Percentiles rank a stretch among this genome's conserved stretches.
Evolutionary conservation across 2,888 invertebrate species (phyloP).

Genomic region (Bruchidius siliquastri): DNA sequence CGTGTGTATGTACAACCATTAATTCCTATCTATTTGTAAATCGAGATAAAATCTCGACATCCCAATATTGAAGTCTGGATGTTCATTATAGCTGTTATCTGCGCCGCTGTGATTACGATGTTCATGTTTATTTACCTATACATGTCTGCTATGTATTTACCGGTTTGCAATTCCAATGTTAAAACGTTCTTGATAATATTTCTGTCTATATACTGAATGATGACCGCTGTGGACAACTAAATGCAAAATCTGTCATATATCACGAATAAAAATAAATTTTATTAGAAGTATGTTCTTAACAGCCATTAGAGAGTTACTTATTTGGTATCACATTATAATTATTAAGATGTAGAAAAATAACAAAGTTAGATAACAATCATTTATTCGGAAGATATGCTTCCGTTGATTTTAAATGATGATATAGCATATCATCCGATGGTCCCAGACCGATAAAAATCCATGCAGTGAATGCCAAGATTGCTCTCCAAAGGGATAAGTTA

Average conservation of each 20-base stretch:
- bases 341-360: slow-evolving; percentile 1
- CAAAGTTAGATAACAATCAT: slow-evolving; percentile 18
- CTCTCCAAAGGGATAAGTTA: slow-evolving; percentile 58
- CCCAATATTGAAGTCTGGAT: too few relatives aligned
- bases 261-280: not conserved
- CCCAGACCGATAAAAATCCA: slow-evolving; percentile 56
- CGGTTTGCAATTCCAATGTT: too few relatives aligned
- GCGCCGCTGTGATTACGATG: too few relatives aligned
- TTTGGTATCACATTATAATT: slow-evolving; percentile 2
- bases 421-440: slow-evolving; percentile 51
- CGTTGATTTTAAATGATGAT: slow-evolving; percentile 48
- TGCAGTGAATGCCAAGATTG: slow-evolving; percentile 55
- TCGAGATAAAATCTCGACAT: too few relatives aligned
- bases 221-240: not conserved
- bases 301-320: not conserved
- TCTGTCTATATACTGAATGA: too few relatives aligned
- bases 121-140: too few relatives aligned
- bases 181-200: too few relatives aligned
- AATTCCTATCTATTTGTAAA: too few relatives aligned
- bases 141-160: too few relatives aligned
- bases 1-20: too few relatives aligned
- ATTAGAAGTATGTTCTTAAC: not conserved
- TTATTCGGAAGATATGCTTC: slow-evolving; percentile 38
- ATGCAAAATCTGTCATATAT: not conserved
- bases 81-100: too few relatives aligned